Evolutionary conservation across 2,113 vertebrate species (phyloP).

Genomic region (Papio anubis): DNA sequence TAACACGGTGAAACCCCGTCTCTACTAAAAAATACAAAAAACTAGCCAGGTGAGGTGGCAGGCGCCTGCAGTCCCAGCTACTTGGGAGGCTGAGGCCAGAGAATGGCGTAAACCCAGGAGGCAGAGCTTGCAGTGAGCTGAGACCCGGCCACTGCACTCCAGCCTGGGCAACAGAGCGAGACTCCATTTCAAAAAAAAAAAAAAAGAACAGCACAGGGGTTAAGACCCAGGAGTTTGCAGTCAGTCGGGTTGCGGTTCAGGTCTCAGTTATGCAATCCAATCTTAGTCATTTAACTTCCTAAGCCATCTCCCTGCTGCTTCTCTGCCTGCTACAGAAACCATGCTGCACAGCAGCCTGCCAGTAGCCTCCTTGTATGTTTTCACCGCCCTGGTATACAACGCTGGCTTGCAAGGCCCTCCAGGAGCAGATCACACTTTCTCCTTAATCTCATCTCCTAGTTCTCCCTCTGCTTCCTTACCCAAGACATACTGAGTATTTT

Average conservation of each 20-base stretch:
- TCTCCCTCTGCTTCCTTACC: background rate
- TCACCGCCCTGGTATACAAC: background rate
- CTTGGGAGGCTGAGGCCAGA: too few species aligned
- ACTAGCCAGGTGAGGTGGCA: too few species aligned
- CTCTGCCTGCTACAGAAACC: background rate
- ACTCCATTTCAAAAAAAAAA: background rate
- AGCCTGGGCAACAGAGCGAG: too few species aligned
- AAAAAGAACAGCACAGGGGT: background rate
- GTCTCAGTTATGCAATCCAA: background rate
- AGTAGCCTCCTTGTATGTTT: too few species aligned
- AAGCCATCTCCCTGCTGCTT: background rate
- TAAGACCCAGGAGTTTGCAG: background rate
- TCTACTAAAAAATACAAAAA: too few species aligned
- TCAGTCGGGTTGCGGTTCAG: rapidly evolving
- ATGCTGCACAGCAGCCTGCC: background rate
- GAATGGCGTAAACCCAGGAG: too few species aligned
- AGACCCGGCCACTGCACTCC: too few species aligned
- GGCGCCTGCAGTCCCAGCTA: too few species aligned
- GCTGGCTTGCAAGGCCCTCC: background rate
- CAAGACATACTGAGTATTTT: background rate
- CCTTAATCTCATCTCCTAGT: background rate
- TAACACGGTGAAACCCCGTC: too few species aligned
- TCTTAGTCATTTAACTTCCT: background rate
- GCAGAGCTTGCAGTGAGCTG: too few species aligned
- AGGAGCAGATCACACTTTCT: background rate